Conservation (phyloP, 2,113 vertebrate genomes). For the Bos indicus region DNA sequence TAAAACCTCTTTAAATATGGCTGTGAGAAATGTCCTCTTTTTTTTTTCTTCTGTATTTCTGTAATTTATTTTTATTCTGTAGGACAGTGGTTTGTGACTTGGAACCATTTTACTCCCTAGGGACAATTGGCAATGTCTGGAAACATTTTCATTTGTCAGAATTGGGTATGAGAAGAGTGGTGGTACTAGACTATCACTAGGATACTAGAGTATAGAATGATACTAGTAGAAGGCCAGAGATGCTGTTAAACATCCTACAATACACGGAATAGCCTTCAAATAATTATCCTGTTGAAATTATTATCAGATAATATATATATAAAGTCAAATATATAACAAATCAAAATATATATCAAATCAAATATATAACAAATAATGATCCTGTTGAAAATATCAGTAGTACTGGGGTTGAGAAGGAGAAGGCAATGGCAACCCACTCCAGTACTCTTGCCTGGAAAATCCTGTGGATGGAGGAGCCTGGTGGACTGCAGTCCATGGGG, state of each 20-base stretch:
- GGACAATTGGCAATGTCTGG: neutral
- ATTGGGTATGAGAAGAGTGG: neutral
- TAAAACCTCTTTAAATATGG: conserved; percentile 42
- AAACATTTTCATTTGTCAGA: neutral
- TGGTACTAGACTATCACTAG: neutral
- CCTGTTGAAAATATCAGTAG: neutral
- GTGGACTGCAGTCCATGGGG: neutral
- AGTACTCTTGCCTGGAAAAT: neutral
- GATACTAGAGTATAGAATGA: neutral
- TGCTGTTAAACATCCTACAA: neutral
- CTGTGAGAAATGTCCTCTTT: neutral
- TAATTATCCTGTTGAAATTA: neutral
- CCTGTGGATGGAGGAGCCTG: neutral
- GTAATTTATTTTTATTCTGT: neutral
- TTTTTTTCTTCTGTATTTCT: conserved; percentile 22
- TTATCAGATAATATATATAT: neutral
- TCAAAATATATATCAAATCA: neutral
- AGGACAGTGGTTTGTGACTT: neutral
- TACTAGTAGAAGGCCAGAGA: neutral
- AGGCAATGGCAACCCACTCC: neutral
- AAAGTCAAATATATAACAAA: neutral
- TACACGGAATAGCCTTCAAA: neutral
- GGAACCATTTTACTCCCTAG: neutral
- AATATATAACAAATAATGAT: neutral
- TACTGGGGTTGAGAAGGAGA: neutral